phyloP scores from a whole-genome alignment of 2,888 invertebrate genomes.

The Mellilla xanthometata region DNA sequence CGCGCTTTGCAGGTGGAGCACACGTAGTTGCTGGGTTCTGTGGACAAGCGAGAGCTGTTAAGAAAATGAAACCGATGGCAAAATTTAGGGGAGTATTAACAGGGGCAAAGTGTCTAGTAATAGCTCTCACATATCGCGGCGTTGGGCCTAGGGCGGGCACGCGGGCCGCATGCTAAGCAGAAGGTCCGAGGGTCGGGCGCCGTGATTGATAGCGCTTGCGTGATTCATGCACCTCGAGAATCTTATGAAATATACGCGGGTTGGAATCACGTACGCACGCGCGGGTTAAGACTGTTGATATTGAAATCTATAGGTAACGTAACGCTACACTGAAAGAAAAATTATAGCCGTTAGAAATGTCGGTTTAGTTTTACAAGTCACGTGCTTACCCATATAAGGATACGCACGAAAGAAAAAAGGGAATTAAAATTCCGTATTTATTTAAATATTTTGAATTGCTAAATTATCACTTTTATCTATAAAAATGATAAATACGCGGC shows the following conservation, averaged over 20 bases:
- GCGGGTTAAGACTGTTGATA: constrained; percentile 80
- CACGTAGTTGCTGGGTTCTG: constrained; percentile 97
- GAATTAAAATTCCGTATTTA: neutral
- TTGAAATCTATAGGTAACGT: constrained; percentile 75
- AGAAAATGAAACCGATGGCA: constrained; percentile 50
- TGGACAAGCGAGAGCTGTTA: constrained; percentile 54
- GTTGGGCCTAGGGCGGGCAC: constrained; percentile 75
- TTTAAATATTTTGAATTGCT: too few relatives aligned
- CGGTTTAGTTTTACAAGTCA: constrained; percentile 31
- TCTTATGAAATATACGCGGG: constrained; percentile 82
- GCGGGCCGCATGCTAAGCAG: constrained; percentile 75
- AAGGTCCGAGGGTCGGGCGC: constrained; percentile 72
- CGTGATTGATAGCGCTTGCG: constrained; percentile 80
- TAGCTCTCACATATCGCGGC: constrained; percentile 82
- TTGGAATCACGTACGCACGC: constrained; percentile 74
- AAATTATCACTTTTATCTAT: too few relatives aligned
- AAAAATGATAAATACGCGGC: too few relatives aligned
- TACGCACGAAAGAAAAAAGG: neutral
- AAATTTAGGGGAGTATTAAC: constrained; percentile 81
- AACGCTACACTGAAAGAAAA: constrained; percentile 60
- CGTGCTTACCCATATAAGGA: constrained; percentile 11
- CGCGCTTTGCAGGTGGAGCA: constrained; percentile 97
- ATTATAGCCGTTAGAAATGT: constrained; percentile 34
- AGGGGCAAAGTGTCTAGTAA: constrained; percentile 81
- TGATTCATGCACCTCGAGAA: constrained; percentile 83